phyloP scores from a whole-genome alignment of 1,140 invertebrate species.

The Bombus confusus region DNA sequence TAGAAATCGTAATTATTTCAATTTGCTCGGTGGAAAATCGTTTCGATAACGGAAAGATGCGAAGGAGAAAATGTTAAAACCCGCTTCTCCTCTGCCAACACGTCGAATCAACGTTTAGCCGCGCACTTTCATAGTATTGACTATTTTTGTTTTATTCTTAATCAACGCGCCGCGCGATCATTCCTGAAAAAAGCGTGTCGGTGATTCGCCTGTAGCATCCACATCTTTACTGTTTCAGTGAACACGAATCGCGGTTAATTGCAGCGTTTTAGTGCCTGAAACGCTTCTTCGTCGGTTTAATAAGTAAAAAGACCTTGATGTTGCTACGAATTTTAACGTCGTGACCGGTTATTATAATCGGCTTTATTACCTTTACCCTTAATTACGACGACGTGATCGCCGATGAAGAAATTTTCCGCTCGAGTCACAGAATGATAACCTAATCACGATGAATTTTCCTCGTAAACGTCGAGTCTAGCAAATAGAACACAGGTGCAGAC shows the following conservation, averaged over 20 bases:
- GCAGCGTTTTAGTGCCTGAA: background rate
- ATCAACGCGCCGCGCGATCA: slow-evolving; percentile 18
- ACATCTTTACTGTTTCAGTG: background rate
- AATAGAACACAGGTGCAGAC: slow-evolving; percentile 3
- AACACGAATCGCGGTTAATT: slow-evolving; percentile 26
- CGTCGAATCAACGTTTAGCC: background rate
- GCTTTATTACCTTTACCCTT: slow-evolving; percentile 1
- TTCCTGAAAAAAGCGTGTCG: background rate
- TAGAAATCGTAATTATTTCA: background rate
- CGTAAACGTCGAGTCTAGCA: too few species aligned
- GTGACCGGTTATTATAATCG: background rate
- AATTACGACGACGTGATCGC: background rate
- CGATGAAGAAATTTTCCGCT: background rate
- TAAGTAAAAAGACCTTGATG: slow-evolving; percentile 12
- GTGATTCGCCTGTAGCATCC: slow-evolving; percentile 18
- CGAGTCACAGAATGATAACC: background rate
- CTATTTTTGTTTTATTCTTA: slow-evolving; percentile 25
- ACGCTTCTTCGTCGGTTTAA: slow-evolving; percentile 12
- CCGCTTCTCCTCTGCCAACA: background rate
- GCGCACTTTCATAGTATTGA: background rate
- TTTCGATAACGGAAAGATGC: background rate
- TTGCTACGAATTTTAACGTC: background rate
- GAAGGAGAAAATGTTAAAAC: background rate
- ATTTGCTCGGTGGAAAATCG: background rate
- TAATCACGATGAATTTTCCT: background rate